A percentile compares a stretch with the other conserved stretches of the same genome.
Conservation (phyloP, 2,888 invertebrate genomes). For the Diogma glabrata region DNA sequence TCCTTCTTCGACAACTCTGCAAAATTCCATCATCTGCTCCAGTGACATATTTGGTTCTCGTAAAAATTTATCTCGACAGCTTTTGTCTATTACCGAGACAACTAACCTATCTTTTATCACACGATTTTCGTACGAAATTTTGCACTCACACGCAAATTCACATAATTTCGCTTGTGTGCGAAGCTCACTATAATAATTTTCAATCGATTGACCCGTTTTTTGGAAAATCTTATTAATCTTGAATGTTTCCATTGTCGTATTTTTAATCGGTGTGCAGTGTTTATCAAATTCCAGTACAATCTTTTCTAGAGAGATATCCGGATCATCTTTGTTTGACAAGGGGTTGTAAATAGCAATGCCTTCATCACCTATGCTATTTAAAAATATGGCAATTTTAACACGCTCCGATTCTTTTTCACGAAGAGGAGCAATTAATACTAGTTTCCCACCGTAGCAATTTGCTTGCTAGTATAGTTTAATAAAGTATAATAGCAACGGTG, state of each 20-base stretch:
- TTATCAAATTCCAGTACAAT: background rate
- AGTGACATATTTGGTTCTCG: background rate
- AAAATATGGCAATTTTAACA: background rate
- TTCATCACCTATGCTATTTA: background rate
- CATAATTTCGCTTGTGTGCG: background rate
- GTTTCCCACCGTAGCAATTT: too few relatives aligned
- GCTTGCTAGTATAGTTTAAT: too few relatives aligned
- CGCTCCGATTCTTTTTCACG: background rate
- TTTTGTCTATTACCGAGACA: background rate
- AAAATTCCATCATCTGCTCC: background rate
- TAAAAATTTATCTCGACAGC: background rate
- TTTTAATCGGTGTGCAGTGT: background rate
- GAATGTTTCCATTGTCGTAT: background rate
- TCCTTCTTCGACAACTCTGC: background rate
- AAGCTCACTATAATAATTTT: background rate
- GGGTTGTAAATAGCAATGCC: background rate
- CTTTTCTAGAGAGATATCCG: background rate
- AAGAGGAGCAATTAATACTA: background rate
- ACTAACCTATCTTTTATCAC: background rate
- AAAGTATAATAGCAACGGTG: too few relatives aligned
- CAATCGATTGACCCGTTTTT: background rate
- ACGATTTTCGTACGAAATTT: background rate
- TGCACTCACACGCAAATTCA: background rate
- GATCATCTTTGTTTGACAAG: background rate
- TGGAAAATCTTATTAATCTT: background rate